Base-by-base conservation (phyloP, 2,113 vertebrate genomes). In the Cervus canadensis region DNA sequence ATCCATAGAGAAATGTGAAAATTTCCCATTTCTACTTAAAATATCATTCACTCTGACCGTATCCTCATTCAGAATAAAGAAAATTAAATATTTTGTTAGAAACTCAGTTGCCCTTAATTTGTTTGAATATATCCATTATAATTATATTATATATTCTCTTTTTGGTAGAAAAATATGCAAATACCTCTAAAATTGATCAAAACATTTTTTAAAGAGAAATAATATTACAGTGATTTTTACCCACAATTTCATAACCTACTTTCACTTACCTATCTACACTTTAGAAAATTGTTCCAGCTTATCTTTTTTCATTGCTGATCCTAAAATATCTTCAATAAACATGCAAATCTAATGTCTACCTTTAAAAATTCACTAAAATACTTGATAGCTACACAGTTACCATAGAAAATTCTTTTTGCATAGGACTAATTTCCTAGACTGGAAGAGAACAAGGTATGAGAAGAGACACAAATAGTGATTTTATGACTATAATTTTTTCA, bases 381-480 rank as follows among this genome's bases (percentile, higher is more conserved):
- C 43, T 94, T 95, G n/a, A 87, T 33, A 92, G 78, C 21, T 94
- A n/a, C 40, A 59, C 14, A 93, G 87, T 91, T 74, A 87, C 19
- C 76, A 78, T 30, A 92, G 59, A 95, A 16, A 91, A 91, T 94
- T 84, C 23, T 95, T n/a, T 40, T 85, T 92, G 36, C 26, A 57
- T 88, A 62, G 84, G 84, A 79, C 74, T 64, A 92, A 86, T 79
- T 89, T 97, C 88, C 59, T 85, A 92, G 85, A 81, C 30, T 76
- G 25, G 26, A 95, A 94, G 33, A 89, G 21, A 40, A 59, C 33
- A 85, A 86, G 26, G 67, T 36, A 62, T 84, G 71, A 90, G 28
- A 85, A 93, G 40, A 91, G 50, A 95, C 74, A 60, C 45, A 97
- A 88, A 60, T 76, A 59, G 88, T 93, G 45, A 88, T 93, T 95